phyloP scores from a whole-genome alignment of 1,140 invertebrate species.

The Nixonia krombeini region DNA sequence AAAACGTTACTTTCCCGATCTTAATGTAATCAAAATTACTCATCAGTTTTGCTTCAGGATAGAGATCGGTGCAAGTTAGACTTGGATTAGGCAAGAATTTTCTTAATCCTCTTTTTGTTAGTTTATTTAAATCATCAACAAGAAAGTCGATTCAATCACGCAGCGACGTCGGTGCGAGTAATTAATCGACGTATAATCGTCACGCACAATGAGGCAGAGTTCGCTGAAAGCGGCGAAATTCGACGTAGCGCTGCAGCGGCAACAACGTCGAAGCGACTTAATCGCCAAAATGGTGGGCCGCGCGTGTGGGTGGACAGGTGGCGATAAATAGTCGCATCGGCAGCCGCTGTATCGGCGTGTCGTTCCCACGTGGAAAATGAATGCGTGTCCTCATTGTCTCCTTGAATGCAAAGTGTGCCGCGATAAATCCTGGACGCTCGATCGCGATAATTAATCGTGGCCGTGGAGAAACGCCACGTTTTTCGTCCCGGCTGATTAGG shows the following conservation, averaged over 20 bases:
- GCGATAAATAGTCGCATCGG: slow-evolving; percentile 48
- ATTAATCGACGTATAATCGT: slow-evolving; percentile 28
- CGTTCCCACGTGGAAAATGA: slow-evolving; percentile 24
- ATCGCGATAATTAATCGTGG: neutral
- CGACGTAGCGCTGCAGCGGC: slow-evolving; percentile 2
- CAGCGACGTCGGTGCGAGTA: no score
- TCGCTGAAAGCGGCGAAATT: slow-evolving; percentile 32
- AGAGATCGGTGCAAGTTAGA: no score
- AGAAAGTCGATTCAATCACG: slow-evolving; percentile 13
- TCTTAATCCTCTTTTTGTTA: no score
- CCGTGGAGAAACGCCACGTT: no score
- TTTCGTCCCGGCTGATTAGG: no score
- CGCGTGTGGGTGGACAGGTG: slow-evolving; percentile 39
- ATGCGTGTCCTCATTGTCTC: slow-evolving; percentile 42
- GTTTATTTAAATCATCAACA: no score
- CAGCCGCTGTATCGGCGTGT: slow-evolving; percentile 14
- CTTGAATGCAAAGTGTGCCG: slow-evolving; percentile 41
- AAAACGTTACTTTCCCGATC: no score
- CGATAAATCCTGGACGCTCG: slow-evolving; percentile 8
- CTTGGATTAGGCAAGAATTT: no score
- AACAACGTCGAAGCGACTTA: slow-evolving; percentile 37
- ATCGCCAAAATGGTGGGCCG: slow-evolving; percentile 47
- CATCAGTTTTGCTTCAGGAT: no score
- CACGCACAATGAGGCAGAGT: slow-evolving; percentile 20
- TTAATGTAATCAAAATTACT: no score